These are phyloP conservation scores for Scolopax bukidnonensis DNA, from an alignment of 2,797 vertebrate species.

Conservation along the genomic window DNA sequence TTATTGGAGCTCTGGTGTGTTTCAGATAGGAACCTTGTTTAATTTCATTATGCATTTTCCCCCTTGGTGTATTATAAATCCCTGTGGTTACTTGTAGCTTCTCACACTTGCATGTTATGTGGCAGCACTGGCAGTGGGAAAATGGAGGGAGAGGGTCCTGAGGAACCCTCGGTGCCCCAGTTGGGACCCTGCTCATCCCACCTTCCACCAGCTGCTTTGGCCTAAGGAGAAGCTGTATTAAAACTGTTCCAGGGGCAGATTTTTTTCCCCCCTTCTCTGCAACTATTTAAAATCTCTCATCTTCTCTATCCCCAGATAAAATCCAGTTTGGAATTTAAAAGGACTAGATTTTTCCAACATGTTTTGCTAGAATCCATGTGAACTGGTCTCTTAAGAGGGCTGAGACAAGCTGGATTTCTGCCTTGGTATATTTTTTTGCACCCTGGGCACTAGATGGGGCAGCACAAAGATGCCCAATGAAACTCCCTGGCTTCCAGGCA, in stretches of 20 bases:
- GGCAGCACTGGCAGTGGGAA: not conserved
- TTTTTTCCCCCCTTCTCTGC: not conserved
- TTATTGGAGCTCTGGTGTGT: not conserved
- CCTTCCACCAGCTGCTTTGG: not conserved
- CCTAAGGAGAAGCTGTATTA: not conserved
- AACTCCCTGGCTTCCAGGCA: not conserved
- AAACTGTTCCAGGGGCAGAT: not conserved
- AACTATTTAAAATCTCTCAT: not conserved
- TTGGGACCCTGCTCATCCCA: not conserved
- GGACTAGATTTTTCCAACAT: not conserved
- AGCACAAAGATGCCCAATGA: not conserved
- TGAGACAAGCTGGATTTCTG: not conserved
- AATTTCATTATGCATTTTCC: not conserved
- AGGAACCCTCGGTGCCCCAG: not conserved
- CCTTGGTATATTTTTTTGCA: not conserved
- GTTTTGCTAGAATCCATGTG: not conserved
- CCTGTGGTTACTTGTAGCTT: not conserved
- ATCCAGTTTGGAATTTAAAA: not conserved
- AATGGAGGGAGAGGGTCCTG: not conserved
- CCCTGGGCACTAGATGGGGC: not conserved
- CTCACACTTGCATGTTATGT: not conserved
- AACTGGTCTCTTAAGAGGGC: not conserved
- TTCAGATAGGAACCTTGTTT: slow-evolving; percentile 12
- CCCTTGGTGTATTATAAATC: not conserved
- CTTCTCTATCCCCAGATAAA: not conserved